These are phyloP conservation scores for Colletes collaris DNA, from an alignment of 2,888 invertebrate species.

Conservation along the genomic window DNA sequence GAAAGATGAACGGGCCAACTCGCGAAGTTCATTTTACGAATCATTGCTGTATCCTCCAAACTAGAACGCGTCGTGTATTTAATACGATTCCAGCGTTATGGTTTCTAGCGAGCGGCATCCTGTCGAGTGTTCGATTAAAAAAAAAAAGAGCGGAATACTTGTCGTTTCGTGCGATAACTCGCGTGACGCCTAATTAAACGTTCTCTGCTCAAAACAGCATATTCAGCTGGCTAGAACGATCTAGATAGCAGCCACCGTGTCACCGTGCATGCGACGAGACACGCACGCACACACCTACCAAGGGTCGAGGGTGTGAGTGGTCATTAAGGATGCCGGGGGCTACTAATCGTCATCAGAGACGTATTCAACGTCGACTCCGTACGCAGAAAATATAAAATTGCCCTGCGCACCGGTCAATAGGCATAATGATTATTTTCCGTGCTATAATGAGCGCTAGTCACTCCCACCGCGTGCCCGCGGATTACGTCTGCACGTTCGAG, in stretches of 20 bases:
- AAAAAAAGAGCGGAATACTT: constrained; percentile 14
- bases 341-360: constrained; percentile 79
- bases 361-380: constrained; percentile 74
- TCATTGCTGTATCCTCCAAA: no score
- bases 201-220: constrained; percentile 61
- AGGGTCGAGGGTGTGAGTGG: constrained; percentile 54
- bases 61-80: no score
- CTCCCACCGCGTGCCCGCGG: constrained; percentile 39
- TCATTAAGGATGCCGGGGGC: constrained; percentile 75
- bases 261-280: constrained; percentile 37
- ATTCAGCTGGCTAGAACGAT: constrained; percentile 62
- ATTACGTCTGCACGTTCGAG: constrained; percentile 64
- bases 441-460: constrained; percentile 74
- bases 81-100: no score
- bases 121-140: no score
- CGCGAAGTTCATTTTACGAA: no score
- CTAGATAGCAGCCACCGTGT: constrained; percentile 63
- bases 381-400: constrained; percentile 76
- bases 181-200: constrained; percentile 68
- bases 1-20: no score
- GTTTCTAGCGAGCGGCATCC: no score
- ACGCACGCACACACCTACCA: constrained; percentile 8
- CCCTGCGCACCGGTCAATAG: constrained; percentile 73
- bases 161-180: constrained; percentile 55
- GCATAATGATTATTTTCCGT: constrained; percentile 79